These are phyloP conservation scores for Sinosuthora webbiana DNA, from an alignment of 2,113 vertebrate genomes.

Conservation along the genomic window DNA sequence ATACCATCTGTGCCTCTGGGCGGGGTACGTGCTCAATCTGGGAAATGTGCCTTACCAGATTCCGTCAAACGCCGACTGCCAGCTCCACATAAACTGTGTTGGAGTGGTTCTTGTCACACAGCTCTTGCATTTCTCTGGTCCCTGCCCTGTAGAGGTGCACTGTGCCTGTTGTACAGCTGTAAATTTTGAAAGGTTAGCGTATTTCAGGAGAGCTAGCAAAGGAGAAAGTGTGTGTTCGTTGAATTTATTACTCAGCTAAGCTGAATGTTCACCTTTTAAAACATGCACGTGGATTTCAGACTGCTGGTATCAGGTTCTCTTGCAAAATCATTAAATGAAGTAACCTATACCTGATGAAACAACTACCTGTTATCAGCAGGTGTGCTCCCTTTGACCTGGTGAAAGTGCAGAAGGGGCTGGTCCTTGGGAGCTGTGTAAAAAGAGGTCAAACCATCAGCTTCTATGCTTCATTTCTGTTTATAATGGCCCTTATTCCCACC, in stretches of 20 bases:
- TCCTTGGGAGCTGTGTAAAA: background rate
- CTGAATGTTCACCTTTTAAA: background rate
- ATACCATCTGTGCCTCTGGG: slow-evolving; percentile 39
- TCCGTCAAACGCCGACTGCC: background rate
- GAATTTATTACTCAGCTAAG: background rate
- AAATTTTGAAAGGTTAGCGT: background rate
- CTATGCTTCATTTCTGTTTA: background rate
- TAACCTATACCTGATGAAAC: background rate
- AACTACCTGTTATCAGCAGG: background rate
- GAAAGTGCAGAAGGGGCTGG: background rate
- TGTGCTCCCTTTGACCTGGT: background rate
- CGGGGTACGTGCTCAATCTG: background rate
- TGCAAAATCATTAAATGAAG: background rate
- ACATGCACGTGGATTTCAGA: background rate
- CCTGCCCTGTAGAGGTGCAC: background rate
- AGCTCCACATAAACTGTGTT: background rate
- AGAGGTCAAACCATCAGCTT: background rate
- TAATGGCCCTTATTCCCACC: background rate
- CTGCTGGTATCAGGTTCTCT: background rate
- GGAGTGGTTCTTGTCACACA: background rate
- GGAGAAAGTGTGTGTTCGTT: background rate
- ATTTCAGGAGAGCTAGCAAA: background rate
- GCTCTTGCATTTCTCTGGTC: background rate
- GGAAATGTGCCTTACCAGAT: slow-evolving; percentile 25
- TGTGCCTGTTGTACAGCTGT: background rate